These are phyloP conservation scores for Phodopus roborovskii DNA, from an alignment of 2,113 vertebrate genomes.

Conservation along the genomic window DNA sequence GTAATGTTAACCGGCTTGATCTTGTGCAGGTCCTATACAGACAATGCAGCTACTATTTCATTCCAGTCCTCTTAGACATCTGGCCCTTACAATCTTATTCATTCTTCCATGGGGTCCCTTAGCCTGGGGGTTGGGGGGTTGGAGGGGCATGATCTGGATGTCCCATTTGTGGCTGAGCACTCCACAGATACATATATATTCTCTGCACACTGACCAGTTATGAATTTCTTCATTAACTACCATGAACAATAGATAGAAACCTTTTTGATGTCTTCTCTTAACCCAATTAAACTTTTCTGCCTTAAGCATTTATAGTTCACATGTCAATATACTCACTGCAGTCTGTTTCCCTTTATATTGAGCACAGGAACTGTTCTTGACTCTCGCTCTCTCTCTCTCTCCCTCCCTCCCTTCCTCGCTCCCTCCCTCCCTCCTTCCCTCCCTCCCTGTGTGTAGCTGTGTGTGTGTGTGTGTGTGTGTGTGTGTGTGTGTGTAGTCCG, in stretches of 20 bases:
- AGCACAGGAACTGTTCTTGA: not conserved
- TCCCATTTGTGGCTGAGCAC: not conserved
- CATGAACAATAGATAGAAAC: not conserved
- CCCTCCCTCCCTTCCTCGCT: not conserved
- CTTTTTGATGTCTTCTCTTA: constrained; percentile 7
- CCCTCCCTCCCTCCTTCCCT: too few relatives aligned
- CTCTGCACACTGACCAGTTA: not conserved
- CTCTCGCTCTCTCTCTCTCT: not conserved
- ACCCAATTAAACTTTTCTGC: not conserved
- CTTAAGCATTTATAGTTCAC: constrained; percentile 12
- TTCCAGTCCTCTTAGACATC: not conserved
- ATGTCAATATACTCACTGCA: not conserved
- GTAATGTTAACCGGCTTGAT: not conserved
- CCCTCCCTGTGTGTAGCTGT: not conserved
- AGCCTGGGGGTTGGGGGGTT: not conserved
- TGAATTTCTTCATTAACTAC: not conserved
- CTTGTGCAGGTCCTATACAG: not conserved
- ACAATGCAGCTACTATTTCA: not conserved
- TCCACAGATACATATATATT: not conserved
- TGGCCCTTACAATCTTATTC: not conserved
- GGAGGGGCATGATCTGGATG: too few relatives aligned
- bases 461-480: not conserved
- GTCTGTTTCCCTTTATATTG: not conserved
- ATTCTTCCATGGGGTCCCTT: not conserved
- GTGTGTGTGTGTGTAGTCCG: not conserved